phyloP scores from a whole-genome alignment of 2,888 invertebrate species.

The Heliconius aoede region DNA sequence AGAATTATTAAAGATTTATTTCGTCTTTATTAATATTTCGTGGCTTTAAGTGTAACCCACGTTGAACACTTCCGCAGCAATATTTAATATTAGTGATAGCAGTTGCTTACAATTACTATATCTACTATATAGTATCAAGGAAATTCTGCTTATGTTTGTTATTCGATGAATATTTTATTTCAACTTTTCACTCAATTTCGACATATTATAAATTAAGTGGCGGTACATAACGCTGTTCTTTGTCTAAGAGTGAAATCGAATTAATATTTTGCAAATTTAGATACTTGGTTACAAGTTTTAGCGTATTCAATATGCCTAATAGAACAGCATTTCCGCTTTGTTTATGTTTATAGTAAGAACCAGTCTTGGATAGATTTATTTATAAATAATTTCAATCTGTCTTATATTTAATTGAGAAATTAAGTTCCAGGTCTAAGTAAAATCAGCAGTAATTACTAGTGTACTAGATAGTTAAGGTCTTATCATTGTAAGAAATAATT shows the following conservation, averaged over 20 bases:
- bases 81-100: constrained; percentile 1
- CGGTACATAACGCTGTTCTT: no score
- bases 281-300: no score
- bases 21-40: not conserved
- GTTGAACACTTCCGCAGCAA: constrained; percentile 2
- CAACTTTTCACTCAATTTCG: no score
- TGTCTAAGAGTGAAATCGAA: no score
- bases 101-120: not conserved
- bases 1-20: not conserved
- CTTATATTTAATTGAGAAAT: not conserved
- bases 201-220: no score
- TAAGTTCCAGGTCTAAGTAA: not conserved
- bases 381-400: not conserved
- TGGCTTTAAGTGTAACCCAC: not conserved
- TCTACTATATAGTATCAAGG: not conserved
- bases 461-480: not conserved
- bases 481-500: not conserved
- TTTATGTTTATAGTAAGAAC: not conserved
- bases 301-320: no score
- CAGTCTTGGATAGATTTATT: not conserved
- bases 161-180: no score
- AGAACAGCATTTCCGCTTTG: no score
- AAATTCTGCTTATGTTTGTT: not conserved
- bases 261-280: no score
- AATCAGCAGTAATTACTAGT: not conserved